Percentiles rank a stretch among this genome's conserved stretches.
Conservation (phyloP, 2,113 vertebrate genomes). For the Zosterops lateralis region DNA sequence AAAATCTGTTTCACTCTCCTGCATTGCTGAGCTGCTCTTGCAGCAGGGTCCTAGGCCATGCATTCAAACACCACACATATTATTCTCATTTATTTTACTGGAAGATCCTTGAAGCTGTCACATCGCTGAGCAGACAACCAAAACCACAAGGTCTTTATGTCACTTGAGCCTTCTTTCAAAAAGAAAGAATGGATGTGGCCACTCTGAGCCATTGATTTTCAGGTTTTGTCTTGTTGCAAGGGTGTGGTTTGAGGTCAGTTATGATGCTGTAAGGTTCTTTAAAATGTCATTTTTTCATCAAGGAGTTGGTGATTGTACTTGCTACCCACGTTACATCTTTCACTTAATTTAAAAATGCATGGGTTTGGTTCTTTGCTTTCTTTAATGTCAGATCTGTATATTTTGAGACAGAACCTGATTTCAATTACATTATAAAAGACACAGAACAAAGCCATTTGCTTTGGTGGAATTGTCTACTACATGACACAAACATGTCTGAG, state of each 20-base stretch:
- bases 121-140: background rate
- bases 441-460: background rate
- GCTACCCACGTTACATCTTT: background rate
- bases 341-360: background rate
- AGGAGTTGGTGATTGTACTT: background rate
- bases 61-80: background rate
- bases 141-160: background rate
- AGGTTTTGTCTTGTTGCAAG: background rate
- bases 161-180: background rate
- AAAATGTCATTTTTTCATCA: background rate
- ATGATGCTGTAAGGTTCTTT: background rate
- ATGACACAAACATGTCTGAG: background rate
- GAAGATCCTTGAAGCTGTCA: background rate
- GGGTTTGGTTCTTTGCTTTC: background rate
- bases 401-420: background rate
- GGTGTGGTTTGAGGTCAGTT: background rate
- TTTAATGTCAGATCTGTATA: background rate
- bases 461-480: background rate
- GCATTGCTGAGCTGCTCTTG: background rate
- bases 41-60: background rate
- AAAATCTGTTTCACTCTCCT: background rate
- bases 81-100: background rate
- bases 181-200: background rate
- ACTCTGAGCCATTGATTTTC: background rate
- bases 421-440: background rate